Evolutionary conservation across 2,113 vertebrate genomes (phyloP).

Genomic region (Coreoperca whiteheadi): DNA sequence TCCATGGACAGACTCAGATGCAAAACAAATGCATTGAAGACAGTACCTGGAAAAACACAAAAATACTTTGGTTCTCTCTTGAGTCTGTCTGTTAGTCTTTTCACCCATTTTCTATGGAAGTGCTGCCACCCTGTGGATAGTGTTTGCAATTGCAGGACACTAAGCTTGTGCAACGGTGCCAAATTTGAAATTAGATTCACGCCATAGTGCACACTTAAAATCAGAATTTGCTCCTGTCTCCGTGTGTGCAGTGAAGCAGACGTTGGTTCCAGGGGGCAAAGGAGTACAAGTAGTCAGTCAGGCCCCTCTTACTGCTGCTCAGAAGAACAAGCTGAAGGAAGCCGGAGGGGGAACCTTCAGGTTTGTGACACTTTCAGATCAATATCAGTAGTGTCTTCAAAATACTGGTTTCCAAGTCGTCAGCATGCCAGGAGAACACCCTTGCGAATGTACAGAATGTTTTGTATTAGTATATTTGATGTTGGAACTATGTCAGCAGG

Average conservation of each 20-base stretch:
- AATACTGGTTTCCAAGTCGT: neutral
- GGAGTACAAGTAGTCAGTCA: constrained; percentile 83
- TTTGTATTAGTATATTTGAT: neutral
- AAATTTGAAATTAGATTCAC: neutral
- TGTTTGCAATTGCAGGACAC: neutral
- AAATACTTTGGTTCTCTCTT: neutral
- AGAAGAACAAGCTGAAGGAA: constrained; percentile 92
- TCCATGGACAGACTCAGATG: neutral
- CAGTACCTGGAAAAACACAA: neutral
- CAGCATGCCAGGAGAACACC: too few species aligned
- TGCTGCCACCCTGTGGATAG: constrained; percentile 63
- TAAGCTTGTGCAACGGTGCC: neutral
- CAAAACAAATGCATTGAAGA: neutral
- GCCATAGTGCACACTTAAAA: neutral
- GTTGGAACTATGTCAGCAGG: neutral
- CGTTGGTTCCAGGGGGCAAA: constrained; percentile 87
- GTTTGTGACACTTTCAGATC: constrained; percentile 73
- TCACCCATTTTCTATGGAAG: neutral
- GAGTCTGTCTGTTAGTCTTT: neutral
- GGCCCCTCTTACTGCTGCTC: constrained; percentile 84
- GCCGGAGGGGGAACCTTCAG: constrained; percentile 91
- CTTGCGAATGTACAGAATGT: neutral
- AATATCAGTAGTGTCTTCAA: neutral
- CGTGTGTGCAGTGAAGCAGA: constrained; percentile 84
- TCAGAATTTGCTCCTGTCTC: neutral